These are phyloP conservation scores for Siderastrea siderea DNA, from an alignment of 92 coral and sea anemone species.

Conservation along the genomic window DNA sequence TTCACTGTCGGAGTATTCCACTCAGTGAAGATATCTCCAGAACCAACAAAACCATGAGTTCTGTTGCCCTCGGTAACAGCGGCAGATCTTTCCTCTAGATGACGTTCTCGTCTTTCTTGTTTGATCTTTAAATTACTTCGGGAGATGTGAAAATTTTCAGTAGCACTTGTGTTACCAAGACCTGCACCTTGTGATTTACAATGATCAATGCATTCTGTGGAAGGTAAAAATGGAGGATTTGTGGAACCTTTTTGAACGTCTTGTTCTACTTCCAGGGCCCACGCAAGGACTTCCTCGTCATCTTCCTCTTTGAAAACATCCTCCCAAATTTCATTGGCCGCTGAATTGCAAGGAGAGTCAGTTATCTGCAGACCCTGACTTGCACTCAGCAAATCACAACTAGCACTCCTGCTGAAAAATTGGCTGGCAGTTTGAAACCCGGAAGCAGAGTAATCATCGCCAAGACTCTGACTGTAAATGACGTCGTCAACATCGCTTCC, in stretches of 20 bases:
- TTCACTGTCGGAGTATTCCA: neutral
- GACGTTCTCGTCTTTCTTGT: neutral
- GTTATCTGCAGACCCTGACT: too few species aligned
- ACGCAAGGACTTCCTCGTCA: slow-evolving; percentile 27
- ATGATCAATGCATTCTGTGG: too few species aligned
- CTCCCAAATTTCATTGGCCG: neutral
- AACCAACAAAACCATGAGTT: neutral
- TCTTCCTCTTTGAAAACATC: slow-evolving; percentile 19
- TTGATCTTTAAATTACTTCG: slow-evolving; percentile 6
- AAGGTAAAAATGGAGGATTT: too few species aligned
- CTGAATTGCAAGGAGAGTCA: neutral
- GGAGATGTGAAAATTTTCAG: neutral
- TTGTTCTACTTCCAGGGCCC: slow-evolving; percentile 19
- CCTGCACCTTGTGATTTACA: too few species aligned
- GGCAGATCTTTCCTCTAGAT: neutral
- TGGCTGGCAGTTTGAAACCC: neutral
- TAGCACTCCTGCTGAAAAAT: too few species aligned
- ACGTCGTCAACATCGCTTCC: neutral
- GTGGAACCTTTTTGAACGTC: neutral
- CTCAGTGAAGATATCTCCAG: neutral
- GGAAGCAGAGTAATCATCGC: too few species aligned
- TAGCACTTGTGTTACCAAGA: neutral
- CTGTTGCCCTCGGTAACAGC: neutral
- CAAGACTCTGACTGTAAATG: neutral
- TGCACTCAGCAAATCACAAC: too few species aligned